phyloP scores from a whole-genome alignment of 2,888 invertebrate genomes.

The Elgonia sp. region DNA sequence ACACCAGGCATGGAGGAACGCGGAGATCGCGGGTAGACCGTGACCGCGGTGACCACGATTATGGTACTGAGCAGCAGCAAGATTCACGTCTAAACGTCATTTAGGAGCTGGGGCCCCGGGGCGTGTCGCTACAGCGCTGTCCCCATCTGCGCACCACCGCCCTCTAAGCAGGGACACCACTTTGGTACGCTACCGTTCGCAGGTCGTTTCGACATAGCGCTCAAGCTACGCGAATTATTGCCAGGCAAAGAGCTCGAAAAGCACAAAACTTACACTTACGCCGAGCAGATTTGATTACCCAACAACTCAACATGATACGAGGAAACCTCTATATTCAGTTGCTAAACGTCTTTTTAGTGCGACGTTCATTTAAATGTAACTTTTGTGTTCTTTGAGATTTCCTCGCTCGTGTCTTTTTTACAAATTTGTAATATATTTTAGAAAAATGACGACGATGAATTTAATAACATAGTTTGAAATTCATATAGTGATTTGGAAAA shows the following conservation, averaged over 20 bases:
- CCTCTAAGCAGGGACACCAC: slow-evolving; percentile 81
- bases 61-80: slow-evolving; percentile 86
- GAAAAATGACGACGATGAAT: background rate
- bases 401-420: slow-evolving; percentile 54
- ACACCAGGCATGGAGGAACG: slow-evolving; percentile 84
- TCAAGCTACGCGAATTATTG: slow-evolving; percentile 67
- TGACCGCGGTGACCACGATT: slow-evolving; percentile 86
- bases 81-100: slow-evolving; percentile 91
- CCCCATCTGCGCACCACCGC: slow-evolving; percentile 86
- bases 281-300: slow-evolving; percentile 44
- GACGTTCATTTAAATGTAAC: slow-evolving; percentile 65
- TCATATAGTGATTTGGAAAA: too few species aligned
- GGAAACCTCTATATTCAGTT: slow-evolving; percentile 12
- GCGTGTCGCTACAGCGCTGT: slow-evolving; percentile 86
- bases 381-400: slow-evolving; percentile 72
- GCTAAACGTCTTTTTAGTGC: slow-evolving; percentile 22
- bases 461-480: background rate
- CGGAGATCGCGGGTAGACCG: slow-evolving; percentile 85
- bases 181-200: slow-evolving; percentile 70
- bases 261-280: slow-evolving; percentile 69
- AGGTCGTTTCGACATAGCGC: slow-evolving; percentile 66
- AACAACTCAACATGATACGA: background rate
- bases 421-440: background rate
- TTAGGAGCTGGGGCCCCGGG: slow-evolving; percentile 88
- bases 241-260: slow-evolving; percentile 66